Evolutionary conservation across 2,113 vertebrate species (phyloP).

Genomic region (Mustela nigripes): DNA sequence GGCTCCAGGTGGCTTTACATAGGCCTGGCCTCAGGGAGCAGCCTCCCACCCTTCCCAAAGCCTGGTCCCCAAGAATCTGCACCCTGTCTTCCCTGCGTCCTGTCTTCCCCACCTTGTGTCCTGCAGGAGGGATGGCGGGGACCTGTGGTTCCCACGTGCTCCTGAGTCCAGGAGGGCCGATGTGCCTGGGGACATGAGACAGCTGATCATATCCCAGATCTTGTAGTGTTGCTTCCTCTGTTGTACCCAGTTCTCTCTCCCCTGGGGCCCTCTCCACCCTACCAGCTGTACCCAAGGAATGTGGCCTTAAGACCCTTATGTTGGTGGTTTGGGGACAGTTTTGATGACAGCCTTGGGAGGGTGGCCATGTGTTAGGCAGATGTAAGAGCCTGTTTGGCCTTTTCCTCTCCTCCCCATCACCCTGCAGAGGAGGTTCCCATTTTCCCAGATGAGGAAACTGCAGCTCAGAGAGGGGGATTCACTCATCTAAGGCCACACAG

Average conservation of each 20-base stretch:
- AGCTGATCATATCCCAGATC: background rate
- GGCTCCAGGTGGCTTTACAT: background rate
- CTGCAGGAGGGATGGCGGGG: rapidly evolving
- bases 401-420: background rate
- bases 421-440: background rate
- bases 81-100: background rate
- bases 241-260: background rate
- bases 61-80: background rate
- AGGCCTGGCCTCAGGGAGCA: background rate
- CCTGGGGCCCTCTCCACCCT: background rate
- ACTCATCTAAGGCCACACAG: background rate
- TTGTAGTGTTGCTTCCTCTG: background rate
- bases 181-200: rapidly evolving
- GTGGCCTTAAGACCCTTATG: background rate
- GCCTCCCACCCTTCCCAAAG: background rate
- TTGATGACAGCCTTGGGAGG: background rate
- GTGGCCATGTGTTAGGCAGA: background rate
- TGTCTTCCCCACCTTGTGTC: background rate
- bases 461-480: background rate
- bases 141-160: background rate
- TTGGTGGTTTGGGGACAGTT: background rate
- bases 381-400: background rate
- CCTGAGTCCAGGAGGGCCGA: background rate
- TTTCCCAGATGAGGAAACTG: background rate
- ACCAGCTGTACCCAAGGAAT: background rate